Conservation (phyloP, 1,140 invertebrate species). For the Drosophila mojavensis region DNA sequence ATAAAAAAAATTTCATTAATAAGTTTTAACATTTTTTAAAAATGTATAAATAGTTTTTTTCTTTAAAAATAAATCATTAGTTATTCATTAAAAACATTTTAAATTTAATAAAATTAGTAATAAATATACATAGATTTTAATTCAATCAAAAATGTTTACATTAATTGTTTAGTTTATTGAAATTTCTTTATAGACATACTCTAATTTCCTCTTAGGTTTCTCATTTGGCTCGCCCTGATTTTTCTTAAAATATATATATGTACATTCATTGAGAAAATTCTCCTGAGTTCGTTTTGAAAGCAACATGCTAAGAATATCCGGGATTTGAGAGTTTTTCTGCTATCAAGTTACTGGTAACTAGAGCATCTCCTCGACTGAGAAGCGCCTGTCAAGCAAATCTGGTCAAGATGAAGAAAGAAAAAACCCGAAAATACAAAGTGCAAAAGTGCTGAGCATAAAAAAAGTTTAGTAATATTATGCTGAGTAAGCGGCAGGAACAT, state of each 20-base stretch:
- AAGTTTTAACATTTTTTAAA: too few species aligned
- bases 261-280: constrained; percentile 2
- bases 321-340: constrained; percentile 20
- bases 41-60: too few species aligned
- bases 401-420: constrained; percentile 1
- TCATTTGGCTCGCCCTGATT: background rate
- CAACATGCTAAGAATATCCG: constrained; percentile 26
- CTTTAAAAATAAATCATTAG: too few species aligned
- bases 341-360: constrained; percentile 53
- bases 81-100: too few species aligned
- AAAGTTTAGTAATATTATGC: constrained; percentile 76
- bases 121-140: too few species aligned
- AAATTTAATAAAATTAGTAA: too few species aligned
- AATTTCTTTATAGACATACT: too few species aligned
- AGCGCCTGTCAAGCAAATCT: constrained; percentile 48
- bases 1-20: too few species aligned
- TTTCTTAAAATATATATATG: background rate
- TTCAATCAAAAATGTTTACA: too few species aligned
- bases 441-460: constrained; percentile 63
- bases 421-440: constrained; percentile 41
- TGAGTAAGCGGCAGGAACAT: constrained; percentile 53
- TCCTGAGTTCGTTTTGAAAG: constrained; percentile 10
- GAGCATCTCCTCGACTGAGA: constrained; percentile 53
- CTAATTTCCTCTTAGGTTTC: background rate
- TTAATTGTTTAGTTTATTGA: too few species aligned